These are phyloP conservation scores for Microcebus tavaratra DNA, from an alignment of 2,113 vertebrate genomes.

Conservation along the genomic window DNA sequence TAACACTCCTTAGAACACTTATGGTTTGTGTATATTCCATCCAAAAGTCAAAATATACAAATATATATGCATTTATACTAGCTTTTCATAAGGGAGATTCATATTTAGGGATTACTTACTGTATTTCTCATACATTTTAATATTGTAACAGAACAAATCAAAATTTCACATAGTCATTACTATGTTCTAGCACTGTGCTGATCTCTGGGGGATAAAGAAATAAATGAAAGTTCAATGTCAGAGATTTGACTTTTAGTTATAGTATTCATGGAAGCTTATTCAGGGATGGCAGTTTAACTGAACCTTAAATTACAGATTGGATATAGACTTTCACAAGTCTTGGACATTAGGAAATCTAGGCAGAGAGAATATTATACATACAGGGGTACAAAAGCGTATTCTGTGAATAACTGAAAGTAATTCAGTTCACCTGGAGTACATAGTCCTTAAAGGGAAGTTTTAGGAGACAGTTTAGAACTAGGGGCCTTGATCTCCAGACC, in stretches of 20 bases:
- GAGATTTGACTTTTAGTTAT: background rate
- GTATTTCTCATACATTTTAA: background rate
- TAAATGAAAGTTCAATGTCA: slow-evolving; percentile 16
- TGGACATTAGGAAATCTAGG: background rate
- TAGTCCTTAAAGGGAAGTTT: background rate
- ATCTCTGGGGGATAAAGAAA: background rate
- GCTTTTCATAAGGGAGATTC: background rate
- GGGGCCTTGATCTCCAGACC: background rate
- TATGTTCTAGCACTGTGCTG: background rate
- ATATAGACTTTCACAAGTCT: background rate
- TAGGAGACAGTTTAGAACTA: background rate
- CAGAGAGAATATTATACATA: background rate
- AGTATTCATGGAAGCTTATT: background rate
- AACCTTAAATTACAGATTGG: background rate
- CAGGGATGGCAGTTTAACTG: background rate
- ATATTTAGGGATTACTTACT: background rate
- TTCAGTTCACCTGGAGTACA: background rate
- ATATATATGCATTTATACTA: background rate
- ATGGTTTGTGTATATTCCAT: background rate
- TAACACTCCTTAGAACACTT: background rate
- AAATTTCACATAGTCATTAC: background rate
- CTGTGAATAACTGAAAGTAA: background rate
- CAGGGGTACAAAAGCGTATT: background rate
- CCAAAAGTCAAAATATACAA: background rate
- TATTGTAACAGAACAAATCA: background rate